A percentile compares a stretch with the other conserved stretches of the same genome.
Evolutionary conservation across 2,113 vertebrate genomes (phyloP).

Genomic region (Microcebus murinus): DNA sequence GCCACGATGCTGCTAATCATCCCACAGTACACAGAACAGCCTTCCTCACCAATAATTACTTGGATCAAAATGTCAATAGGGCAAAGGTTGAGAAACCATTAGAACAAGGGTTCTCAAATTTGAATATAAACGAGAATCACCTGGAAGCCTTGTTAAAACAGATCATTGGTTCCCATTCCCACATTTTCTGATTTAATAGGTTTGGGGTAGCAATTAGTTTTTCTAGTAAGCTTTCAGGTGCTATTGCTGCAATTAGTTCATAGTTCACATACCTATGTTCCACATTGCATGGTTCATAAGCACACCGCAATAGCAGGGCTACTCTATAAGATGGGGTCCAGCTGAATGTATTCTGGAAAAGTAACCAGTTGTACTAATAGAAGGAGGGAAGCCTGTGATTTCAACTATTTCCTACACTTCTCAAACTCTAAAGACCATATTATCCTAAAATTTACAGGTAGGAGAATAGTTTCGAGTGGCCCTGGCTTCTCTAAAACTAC

Average conservation of each 20-base stretch:
- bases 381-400: background rate
- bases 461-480: too few relatives aligned
- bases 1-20: background rate
- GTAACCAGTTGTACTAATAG: background rate
- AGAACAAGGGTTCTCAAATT: background rate
- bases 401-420: background rate
- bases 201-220: background rate
- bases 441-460: background rate
- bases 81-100: background rate
- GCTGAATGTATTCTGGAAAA: background rate
- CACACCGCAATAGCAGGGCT: background rate
- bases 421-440: background rate
- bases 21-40: background rate
- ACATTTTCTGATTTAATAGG: background rate
- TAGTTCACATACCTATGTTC: background rate
- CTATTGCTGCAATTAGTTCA: background rate
- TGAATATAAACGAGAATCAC: background rate
- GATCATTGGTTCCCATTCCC: background rate
- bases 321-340: background rate
- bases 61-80: background rate
- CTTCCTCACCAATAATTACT: background rate
- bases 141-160: background rate
- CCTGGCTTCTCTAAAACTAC: background rate
- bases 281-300: background rate
- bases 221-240: background rate